Evolutionary conservation across 2,113 vertebrate genomes (phyloP), one percentile per base, ranked within the genome.

Genomic region (Lophura nycthemera): DNA sequence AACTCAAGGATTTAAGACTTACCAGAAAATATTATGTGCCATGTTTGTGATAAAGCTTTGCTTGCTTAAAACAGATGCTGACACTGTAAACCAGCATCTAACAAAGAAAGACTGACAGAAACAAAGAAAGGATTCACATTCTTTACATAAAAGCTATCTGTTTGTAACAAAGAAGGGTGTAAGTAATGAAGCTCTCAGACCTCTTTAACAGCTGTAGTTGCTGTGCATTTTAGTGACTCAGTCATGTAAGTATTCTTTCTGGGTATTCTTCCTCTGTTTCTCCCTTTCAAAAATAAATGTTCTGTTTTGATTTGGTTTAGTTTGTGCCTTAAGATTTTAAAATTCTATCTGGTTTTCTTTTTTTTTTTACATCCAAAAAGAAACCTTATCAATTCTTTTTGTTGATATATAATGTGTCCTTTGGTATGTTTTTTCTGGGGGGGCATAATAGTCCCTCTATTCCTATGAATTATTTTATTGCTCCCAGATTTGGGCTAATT

Each of bases 1-100:
- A 93, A 94, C 95, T 90, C 87, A 92, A 90, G 81, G 61, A 48
- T 86, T 96, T 92, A 94, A 83, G 81, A 73, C 66, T 81, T 92
- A 92, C 61, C 78, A 83, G 81, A 89, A 95, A 89, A 90, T 65
- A 61, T 60, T 43, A 71, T 52, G 91, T 47, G 92, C 77, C 63
- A 21, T 64, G 69, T 85, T 92, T 89, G 79, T 83, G 90, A 90
- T 69, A 90, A 89, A 83, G 42, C 34, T 86, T 92, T 63, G 16
- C 63, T 90, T 92, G 64, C 71, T 77, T 94, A 71, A 90, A 93
- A 71, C 73, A 85, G 42, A 86, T 75, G 76, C 24, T 76, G 87
- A 93, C 91, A 73, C 19, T 59, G 66, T 84, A 89, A 88, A 83
- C 32, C 78, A 81, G 34, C 42, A 76, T 56, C 78, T 88, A 86